Base-by-base conservation (phyloP, 2,113 vertebrate genomes). In the Anhinga rufa region DNA sequence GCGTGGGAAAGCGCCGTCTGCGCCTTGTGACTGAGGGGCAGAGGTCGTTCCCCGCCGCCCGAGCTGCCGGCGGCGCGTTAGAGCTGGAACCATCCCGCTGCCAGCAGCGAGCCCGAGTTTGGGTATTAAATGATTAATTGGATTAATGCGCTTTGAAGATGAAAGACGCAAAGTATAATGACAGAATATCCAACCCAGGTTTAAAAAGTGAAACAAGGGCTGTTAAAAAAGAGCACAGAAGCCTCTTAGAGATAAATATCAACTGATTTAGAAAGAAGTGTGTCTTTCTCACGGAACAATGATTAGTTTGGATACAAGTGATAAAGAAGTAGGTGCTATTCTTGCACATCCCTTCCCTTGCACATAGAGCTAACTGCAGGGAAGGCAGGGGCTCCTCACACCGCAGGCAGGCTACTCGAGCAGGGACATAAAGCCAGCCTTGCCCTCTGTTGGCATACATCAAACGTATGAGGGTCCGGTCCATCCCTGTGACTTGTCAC, bases 11-110 rank as follows among this genome's bases (percentile, higher is more conserved):
- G 76, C 5, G 1, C 60, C 1, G 1, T 26, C 54, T 2, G 48
- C 9, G 11, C 54, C 71, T 19, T 2, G 34, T 2, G 38, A 1
- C 42, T 2, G 72, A 14, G 22, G 29, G 31, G 61, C 64, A 9
- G 62, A 12, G 57, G 24, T 7, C 1, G 0, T 19, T 79, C 70
- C 32, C 14, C 7, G 0, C 29, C 1, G 7, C 83, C 11, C 4
- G 5, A 54, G 76, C 13, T 40, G 31, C 65, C 20, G 2, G 17
- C 20, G 2, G 17, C 32, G 0, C 17, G 1, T 44, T 14, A 11
- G 29, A 29, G 40, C 62, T 18, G 19, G 29, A 36, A 57, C 66
- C 24, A 1, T 8, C 82, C 48, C 25, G 0, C 34, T 24, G 90
- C 52, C 88, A 16, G 82, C 87, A 57, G 71, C 7, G 3, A 81